Evolutionary conservation across 2,797 vertebrate species (phyloP).

Genomic region (Centroberyx gerrardi): DNA sequence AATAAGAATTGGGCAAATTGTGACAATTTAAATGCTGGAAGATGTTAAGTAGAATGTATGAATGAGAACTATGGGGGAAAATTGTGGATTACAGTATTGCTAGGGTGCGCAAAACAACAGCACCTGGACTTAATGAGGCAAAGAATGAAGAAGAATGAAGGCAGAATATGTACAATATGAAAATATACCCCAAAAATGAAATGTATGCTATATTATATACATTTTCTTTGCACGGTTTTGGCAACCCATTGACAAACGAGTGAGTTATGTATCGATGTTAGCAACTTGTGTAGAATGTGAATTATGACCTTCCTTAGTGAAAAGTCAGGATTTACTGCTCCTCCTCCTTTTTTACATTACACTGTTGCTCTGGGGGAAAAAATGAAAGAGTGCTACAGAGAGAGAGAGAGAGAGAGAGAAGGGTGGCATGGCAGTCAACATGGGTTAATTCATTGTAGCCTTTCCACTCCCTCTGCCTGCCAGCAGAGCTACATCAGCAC

Average conservation of each 20-base stretch:
- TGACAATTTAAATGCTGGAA: too few relatives aligned
- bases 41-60: too few relatives aligned
- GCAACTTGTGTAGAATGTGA: not conserved
- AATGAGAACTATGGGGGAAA: too few relatives aligned
- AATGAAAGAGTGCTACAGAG: not conserved
- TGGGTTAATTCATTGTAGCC: conserved; percentile 77
- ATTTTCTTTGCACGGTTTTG: not conserved
- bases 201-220: not conserved
- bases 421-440: conserved; percentile 55
- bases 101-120: not conserved
- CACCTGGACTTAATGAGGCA: not conserved
- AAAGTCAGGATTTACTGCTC: conserved; percentile 6
- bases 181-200: too few relatives aligned
- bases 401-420: not conserved
- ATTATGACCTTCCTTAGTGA: not conserved
- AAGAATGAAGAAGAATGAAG: too few relatives aligned
- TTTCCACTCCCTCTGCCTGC: conserved; percentile 61
- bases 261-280: conserved; percentile 1
- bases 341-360: conserved; percentile 15
- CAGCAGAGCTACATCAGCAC: conserved; percentile 83
- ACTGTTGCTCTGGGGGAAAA: conserved; percentile 31
- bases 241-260: not conserved
- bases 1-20: too few relatives aligned
- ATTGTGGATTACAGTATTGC: too few relatives aligned
- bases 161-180: too few relatives aligned